phyloP scores from a whole-genome alignment of 2,888 invertebrate species.

The Prenolepis imparis region DNA sequence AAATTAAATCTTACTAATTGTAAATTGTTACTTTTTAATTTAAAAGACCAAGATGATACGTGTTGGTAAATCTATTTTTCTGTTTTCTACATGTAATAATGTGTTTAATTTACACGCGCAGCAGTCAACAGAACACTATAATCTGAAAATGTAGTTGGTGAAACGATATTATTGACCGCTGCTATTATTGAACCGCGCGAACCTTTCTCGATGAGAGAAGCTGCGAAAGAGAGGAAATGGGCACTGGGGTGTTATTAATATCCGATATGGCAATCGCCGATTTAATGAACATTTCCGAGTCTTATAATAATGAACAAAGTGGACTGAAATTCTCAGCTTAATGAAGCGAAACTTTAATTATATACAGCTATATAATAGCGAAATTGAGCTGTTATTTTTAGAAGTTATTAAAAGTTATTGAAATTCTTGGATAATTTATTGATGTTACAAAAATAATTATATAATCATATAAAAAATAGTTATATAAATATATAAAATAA shows the following conservation, averaged over 20 bases:
- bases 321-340: neutral
- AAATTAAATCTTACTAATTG: neutral
- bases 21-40: neutral
- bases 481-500: no score
- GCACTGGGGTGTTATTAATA: neutral
- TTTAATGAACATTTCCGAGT: neutral
- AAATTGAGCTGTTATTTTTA: neutral
- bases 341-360: constrained; percentile 17
- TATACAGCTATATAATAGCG: neutral
- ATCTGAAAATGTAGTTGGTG: neutral
- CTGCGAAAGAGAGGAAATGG: neutral
- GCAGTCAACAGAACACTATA: neutral
- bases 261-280: neutral
- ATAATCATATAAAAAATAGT: no score
- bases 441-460: no score
- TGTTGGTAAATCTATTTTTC: neutral
- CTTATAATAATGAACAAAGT: neutral
- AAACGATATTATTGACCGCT: neutral
- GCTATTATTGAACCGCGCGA: neutral
- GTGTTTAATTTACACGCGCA: neutral
- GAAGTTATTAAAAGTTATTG: neutral
- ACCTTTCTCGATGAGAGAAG: neutral
- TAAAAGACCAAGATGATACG: neutral
- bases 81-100: neutral
- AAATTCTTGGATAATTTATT: neutral